Evolutionary conservation across 2,113 vertebrate genomes (phyloP), one percentile per base, ranked within the genome.

Genomic region (Myiagra hebetior): DNA sequence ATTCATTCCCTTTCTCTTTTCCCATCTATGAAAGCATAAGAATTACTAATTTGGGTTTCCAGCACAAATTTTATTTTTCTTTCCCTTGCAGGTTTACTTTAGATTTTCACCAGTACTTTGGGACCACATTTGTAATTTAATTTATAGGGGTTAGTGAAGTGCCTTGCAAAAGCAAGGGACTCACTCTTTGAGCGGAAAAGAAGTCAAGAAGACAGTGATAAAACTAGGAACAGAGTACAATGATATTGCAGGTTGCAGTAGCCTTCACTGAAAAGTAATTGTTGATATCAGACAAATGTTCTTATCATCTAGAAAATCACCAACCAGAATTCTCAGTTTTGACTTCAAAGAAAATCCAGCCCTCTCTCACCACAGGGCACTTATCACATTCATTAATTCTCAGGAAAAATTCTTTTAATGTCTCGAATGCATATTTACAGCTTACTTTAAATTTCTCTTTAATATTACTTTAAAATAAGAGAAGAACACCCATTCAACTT

Each of bases 371-470:
- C 82, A 76, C 37, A 59, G 91, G 95, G 89, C 62, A 94, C 69
- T 60, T 69, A 91, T 20, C 87, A 86, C 56, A 94, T 95, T 97
- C 91, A 95, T 97, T 97, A 98, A 97, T 95, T 97, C 92, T 92
- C 62, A 76, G 68, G 70, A 82, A 97, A 95, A 95, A 86, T 50
- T 96, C 85, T 93, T 90, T 76, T 86, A 79, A 89, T 90, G 68
- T 76, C 81, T 88, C 46, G 64, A 91, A 93, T 93, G 65, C 92
- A 95, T 89, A 93, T 94, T 92, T 93, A 84, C 88, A 91, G 60
- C 64, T 90, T 91, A 82, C 63, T 97, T 94, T 77, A 92, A 91
- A 91, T 93, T 89, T 82, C 87, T 93, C 70, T 96, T 96, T 96
- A 94, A 77, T 80, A 93, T 75, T 93, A 44, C 59, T 77, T 85